Base-by-base conservation (phyloP, 1,140 invertebrate species). In the Vanessa tameamea region DNA sequence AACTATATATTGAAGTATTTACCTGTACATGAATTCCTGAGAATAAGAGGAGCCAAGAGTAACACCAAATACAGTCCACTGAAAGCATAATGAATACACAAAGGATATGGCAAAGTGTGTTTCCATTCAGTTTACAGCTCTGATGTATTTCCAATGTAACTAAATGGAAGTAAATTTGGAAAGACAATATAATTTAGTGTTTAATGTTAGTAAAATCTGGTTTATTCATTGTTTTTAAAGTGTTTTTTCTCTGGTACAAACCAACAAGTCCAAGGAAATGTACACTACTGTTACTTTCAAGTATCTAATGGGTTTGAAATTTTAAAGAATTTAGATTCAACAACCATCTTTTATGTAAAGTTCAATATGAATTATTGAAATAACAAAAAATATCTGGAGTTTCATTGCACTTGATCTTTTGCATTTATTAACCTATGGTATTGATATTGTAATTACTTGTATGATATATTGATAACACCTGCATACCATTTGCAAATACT, bases 341-440 rank as follows among this genome's bases (percentile, higher is more conserved):
- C 77, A 85, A 79, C 76, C 71, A 81, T 85, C 78, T 85, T 87
- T 86, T 83, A 82, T 83, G 79, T 83, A 76, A 87, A 87, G 81
- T 88, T 90, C 83, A 82, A 84, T 86, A 86, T 84, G 84, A 82
- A 87, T 86, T 85, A 87, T 84, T 87, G 85, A 87, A 83, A 86
- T 87, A 86, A 85, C 84, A 72, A 83, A 82, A 59, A 85, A 83
- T 73, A 80, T 84, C 83, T 87, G 81, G 85, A 91, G 85, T 91
- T 93, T 92, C 82, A 92, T 92, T 92, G 92, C 92, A 93, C 92
- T 93, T 92, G 87, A 92, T 93, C 87, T 93, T 92, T 93, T 93
- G 92, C 92, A 93, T 93, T 93, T 93, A 93, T 93, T 93, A 93
- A 92, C 92, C 90, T 93, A 92, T 90, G 91, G 92, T 93, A 92